phyloP scores from a whole-genome alignment of 2,113 vertebrate species.

The Corythornis cristatus region DNA sequence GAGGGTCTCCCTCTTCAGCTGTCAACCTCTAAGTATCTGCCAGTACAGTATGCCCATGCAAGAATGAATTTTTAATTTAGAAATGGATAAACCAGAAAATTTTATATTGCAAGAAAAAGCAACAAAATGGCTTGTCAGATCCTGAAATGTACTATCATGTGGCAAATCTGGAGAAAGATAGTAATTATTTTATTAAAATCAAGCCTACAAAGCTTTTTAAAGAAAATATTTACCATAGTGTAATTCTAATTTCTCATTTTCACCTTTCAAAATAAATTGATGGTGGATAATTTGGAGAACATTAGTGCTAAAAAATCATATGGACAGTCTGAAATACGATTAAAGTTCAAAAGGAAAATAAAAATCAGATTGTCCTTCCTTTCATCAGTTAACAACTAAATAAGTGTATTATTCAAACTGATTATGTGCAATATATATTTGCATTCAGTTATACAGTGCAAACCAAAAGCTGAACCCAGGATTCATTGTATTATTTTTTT shows the following conservation, averaged over 20 bases:
- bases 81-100: conserved; percentile 25
- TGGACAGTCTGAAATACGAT: background rate
- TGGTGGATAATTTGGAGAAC: background rate
- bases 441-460: background rate
- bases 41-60: background rate
- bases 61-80: conserved; percentile 58
- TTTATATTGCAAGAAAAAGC: conserved; percentile 24
- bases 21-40: background rate
- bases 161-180: background rate
- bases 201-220: background rate
- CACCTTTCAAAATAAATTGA: background rate
- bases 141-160: background rate
- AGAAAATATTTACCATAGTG: background rate
- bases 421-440: background rate
- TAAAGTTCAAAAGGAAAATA: background rate
- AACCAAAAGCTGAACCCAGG: background rate
- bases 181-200: background rate
- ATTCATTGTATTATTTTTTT: background rate
- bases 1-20: background rate
- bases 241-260: background rate
- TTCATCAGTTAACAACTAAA: background rate
- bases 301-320: background rate
- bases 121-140: conserved; percentile 23
- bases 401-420: background rate
- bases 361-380: background rate